A percentile compares a stretch with the other conserved stretches of the same genome.
These are phyloP conservation scores for Drosophila pachea DNA, from an alignment of 1,140 invertebrate genomes.

Conservation along the genomic window DNA sequence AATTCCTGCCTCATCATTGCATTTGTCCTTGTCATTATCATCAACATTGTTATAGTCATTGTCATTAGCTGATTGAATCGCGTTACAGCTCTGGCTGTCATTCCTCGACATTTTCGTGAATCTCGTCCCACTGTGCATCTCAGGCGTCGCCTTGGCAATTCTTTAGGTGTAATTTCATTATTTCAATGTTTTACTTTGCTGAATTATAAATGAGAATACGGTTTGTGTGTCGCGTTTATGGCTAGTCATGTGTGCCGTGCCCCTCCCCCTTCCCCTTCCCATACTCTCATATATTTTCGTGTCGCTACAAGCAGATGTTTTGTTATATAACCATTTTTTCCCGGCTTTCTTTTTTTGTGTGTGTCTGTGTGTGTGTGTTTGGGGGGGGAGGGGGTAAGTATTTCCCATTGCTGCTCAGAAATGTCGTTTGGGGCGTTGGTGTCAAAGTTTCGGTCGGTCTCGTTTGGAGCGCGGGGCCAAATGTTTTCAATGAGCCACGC, in stretches of 20 bases:
- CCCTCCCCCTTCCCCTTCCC: neutral
- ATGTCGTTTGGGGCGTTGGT: slow-evolving; percentile 68
- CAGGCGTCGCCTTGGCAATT: slow-evolving; percentile 51
- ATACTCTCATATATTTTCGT: slow-evolving; percentile 10
- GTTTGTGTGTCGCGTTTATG: slow-evolving; percentile 49
- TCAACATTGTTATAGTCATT: neutral
- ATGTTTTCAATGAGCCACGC: slow-evolving; percentile 64
- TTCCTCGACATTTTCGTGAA: neutral
- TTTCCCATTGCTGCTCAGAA: neutral
- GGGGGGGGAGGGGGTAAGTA: too few species aligned
- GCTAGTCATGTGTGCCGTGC: slow-evolving; percentile 61
- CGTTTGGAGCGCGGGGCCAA: slow-evolving; percentile 35
- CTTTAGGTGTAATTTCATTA: slow-evolving; percentile 76
- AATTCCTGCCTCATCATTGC: too few species aligned
- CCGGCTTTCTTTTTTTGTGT: slow-evolving; percentile 16
- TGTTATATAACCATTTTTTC: slow-evolving; percentile 38
- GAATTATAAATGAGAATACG: slow-evolving; percentile 68
- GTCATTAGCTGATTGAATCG: neutral
- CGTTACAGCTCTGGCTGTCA: neutral
- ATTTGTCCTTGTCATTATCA: neutral
- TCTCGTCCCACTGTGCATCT: neutral
- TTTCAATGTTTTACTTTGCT: slow-evolving; percentile 76
- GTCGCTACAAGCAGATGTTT: slow-evolving; percentile 57
- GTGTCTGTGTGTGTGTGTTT: slow-evolving; percentile 10
- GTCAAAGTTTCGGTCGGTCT: slow-evolving; percentile 52